These are phyloP conservation scores for Pterobdella sp. DNA, from an alignment of 2,888 invertebrate species.

Conservation along the genomic window DNA sequence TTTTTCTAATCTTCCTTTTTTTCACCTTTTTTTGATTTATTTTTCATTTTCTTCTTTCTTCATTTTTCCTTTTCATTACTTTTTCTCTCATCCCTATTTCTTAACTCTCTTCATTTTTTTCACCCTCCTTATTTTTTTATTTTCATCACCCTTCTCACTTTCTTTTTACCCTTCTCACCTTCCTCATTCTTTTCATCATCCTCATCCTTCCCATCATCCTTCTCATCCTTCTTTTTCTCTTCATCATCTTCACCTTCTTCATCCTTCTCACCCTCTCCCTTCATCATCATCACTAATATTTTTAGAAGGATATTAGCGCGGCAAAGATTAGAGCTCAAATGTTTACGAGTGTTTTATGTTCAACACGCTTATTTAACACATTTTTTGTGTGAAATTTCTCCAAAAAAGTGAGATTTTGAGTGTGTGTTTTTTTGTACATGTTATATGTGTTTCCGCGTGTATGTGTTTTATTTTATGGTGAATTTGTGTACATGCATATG, in stretches of 20 bases:
- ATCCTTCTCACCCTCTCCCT: not conserved
- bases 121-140: not conserved
- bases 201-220: not conserved
- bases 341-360: not conserved
- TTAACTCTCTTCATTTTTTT: not conserved
- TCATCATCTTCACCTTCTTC: not conserved
- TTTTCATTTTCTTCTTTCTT: not conserved
- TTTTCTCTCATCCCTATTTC: not conserved
- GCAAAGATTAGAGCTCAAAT: conserved; percentile 1
- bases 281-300: not conserved
- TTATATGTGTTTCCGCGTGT: not conserved
- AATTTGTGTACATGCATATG: not conserved
- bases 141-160: not conserved
- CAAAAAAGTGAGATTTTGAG: not conserved
- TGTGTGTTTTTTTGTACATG: not conserved
- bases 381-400: not conserved
- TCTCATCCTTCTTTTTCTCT: not conserved
- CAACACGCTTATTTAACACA: no score
- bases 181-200: not conserved
- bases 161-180: not conserved
- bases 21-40: not conserved
- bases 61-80: not conserved
- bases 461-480: conserved; percentile 1
- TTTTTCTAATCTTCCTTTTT: not conserved
- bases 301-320: not conserved